Conservation (phyloP, 2,888 invertebrate genomes). For the Malacosoma neustria region DNA sequence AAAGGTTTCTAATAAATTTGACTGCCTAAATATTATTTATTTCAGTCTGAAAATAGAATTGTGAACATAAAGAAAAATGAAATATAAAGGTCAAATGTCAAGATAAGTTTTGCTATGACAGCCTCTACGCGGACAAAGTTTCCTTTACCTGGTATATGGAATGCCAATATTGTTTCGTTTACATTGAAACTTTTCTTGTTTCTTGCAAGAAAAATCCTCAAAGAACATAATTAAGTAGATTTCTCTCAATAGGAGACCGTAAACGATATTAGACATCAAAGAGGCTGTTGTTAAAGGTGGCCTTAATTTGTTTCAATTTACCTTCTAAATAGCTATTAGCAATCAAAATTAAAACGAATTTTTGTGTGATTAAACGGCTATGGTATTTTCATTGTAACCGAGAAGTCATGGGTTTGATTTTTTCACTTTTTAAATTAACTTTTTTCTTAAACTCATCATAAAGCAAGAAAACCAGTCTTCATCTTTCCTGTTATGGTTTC, state of each 20-base stretch:
- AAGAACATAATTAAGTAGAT: constrained; percentile 40
- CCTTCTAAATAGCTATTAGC: too few relatives aligned
- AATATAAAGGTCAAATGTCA: constrained; percentile 4
- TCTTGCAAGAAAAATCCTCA: constrained; percentile 20
- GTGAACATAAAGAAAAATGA: not conserved
- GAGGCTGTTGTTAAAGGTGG: too few relatives aligned
- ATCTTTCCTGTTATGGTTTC: too few relatives aligned
- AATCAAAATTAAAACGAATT: too few relatives aligned
- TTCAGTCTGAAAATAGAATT: not conserved
- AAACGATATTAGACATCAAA: constrained; percentile 35
- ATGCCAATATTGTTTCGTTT: constrained; percentile 24
- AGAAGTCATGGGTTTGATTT: too few relatives aligned
- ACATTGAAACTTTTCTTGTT: constrained; percentile 17
- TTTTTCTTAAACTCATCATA: too few relatives aligned
- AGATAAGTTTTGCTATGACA: constrained; percentile 1
- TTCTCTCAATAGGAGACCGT: constrained; percentile 29
- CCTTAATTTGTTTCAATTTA: too few relatives aligned
- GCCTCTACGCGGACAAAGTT: constrained; percentile 12
- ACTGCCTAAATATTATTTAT: not conserved
- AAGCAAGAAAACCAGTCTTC: too few relatives aligned
- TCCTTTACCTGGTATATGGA: constrained; percentile 15
- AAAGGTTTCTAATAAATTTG: not conserved
- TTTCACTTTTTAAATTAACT: too few relatives aligned
- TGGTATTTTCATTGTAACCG: too few relatives aligned
- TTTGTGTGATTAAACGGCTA: too few relatives aligned